phyloP scores from a whole-genome alignment of 2,797 vertebrate species.

The Darevskia mixta region DNA sequence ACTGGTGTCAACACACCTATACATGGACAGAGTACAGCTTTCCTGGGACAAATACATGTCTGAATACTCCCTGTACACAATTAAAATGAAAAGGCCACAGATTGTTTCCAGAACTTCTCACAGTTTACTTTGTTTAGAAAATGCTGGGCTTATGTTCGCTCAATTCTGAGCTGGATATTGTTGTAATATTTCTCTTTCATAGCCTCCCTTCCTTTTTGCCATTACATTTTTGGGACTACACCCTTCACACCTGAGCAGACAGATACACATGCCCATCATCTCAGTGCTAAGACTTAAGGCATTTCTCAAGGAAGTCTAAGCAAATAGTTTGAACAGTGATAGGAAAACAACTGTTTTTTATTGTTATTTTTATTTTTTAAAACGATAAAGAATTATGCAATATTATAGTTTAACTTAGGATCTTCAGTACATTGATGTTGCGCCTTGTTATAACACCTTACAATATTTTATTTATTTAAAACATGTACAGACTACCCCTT shows the following conservation, averaged over 20 bases:
- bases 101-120: neutral
- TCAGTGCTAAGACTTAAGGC: neutral
- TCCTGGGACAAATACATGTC: neutral
- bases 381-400: neutral
- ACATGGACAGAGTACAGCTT: neutral
- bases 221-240: neutral
- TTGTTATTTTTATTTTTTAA: neutral
- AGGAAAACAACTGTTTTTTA: neutral
- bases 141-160: no score
- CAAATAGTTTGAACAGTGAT: neutral
- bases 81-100: neutral
- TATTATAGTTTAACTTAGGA: neutral
- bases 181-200: neutral
- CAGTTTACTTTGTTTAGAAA: neutral
- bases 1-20: neutral
- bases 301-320: neutral
- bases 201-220: neutral
- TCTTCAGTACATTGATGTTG: neutral
- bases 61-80: neutral
- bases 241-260: neutral
- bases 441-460: neutral
- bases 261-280: neutral
- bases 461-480: no score
- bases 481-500: no score
- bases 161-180: neutral